Evolutionary conservation across 2,113 vertebrate genomes (phyloP), one percentile per base, ranked within the genome.

Genomic region (Ursus arctos): DNA sequence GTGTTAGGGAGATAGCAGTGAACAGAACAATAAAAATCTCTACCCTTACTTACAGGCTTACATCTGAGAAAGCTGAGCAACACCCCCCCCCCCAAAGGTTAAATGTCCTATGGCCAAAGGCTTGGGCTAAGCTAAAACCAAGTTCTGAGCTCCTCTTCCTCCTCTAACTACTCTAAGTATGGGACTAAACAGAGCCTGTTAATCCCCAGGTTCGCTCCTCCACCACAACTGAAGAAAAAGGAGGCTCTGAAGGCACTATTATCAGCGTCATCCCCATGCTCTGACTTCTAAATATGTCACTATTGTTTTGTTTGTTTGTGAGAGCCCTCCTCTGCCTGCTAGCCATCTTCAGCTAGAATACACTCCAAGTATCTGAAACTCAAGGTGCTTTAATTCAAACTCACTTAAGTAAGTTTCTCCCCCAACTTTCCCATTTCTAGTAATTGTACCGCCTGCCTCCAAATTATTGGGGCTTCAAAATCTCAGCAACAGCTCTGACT

Each of bases 1-100:
- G 61, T 80, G 57, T 93, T 83, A 91, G 36, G 82, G 26, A 65
- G 47, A 83, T 4, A 93, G 36, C 22, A 83, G 26, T 59, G 67
- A 94, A 92, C n/a, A 71, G 81, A 93, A 88, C 22, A 57, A 80
- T 13, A 92, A 77, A 94, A 71, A 19, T 36, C 31, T 90, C 67
- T 61, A 43, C 43, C 59, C 40, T 83, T 65, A 91, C 6, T 47
- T 47, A 51, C 43, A 83, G 59, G 8, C 49, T 96, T 83, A 72
- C 49, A 81, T 79, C 1, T 91, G 87, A 81, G 69, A 93, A 74
- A 81, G 16, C 43, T 59, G 47, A 82, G 49, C 33, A 43, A 16
- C 13, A 0, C 14, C 69, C 40, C 4, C n/a, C 36, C 11, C 61
- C 36, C 36, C 8, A 80, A 63, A 93, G 57, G 14, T 88, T 93